Percentiles rank a stretch among this genome's conserved stretches.
Conservation (phyloP, 2,113 vertebrate species). For the Anas platyrhynchos region DNA sequence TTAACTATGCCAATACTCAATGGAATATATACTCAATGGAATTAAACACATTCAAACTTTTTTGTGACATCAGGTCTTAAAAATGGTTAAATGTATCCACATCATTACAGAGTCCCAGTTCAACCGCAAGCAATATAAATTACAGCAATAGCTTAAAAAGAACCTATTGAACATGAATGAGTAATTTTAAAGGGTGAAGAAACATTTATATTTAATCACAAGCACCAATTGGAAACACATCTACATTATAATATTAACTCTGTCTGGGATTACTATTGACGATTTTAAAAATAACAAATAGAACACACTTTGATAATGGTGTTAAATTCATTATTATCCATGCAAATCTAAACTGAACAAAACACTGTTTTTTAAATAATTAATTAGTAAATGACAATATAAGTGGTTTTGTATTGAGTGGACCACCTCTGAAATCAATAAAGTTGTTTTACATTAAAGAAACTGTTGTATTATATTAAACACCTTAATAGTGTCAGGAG, state of each 20-base stretch:
- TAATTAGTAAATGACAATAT: constrained; percentile 80
- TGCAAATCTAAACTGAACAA: constrained; percentile 74
- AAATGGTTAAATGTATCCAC: neutral
- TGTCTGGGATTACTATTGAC: constrained; percentile 56
- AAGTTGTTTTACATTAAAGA: constrained; percentile 62
- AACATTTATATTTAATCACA: constrained; percentile 16
- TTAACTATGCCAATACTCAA: neutral
- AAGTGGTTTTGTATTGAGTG: constrained; percentile 80
- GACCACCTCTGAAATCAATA: constrained; percentile 70
- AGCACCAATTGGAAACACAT: constrained; percentile 7
- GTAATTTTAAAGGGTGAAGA: neutral
- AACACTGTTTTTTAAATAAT: constrained; percentile 76
- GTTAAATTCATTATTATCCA: constrained; percentile 47
- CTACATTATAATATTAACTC: constrained; percentile 62
- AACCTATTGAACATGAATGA: neutral
- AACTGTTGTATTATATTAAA: constrained; percentile 62
- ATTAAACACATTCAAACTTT: neutral
- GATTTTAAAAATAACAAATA: constrained; percentile 4
- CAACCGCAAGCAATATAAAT: neutral
- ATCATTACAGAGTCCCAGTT: neutral
- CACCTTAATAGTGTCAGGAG: neutral
- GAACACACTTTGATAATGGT: constrained; percentile 65
- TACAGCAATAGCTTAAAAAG: neutral
- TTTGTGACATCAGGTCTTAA: neutral
- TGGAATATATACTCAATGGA: neutral